Evolutionary conservation across 2,797 vertebrate species (phyloP).

Genomic region (Peromyscus eremicus): DNA sequence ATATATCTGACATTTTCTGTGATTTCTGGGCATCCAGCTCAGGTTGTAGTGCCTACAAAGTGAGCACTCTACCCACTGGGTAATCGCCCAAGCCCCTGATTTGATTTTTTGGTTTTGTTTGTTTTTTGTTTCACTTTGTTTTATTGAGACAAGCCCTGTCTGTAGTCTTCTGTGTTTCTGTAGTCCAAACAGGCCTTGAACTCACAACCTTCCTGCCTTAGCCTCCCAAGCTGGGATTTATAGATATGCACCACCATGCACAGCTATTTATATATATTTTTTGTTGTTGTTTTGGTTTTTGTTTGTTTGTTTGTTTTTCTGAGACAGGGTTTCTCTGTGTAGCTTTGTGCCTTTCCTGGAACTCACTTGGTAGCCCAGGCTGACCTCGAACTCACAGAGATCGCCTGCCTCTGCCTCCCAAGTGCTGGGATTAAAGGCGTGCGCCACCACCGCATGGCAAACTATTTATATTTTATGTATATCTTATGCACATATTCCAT

Average conservation of each 20-base stretch:
- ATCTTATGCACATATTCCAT: background rate
- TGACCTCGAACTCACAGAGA: too few species aligned
- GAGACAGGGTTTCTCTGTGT: too few species aligned
- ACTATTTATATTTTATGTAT: background rate
- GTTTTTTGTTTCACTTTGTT: background rate
- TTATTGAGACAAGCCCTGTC: background rate
- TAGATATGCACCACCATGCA: background rate
- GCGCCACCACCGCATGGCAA: too few species aligned
- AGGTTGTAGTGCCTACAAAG: background rate
- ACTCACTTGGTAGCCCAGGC: too few species aligned
- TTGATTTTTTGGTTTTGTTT: background rate
- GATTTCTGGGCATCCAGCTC: background rate
- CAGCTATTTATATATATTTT: background rate
- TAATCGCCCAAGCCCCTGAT: background rate
- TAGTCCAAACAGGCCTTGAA: background rate
- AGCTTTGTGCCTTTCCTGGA: too few species aligned
- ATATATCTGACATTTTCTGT: background rate
- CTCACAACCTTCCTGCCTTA: background rate
- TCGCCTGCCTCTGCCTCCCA: too few species aligned
- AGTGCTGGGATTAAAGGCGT: too few species aligned
- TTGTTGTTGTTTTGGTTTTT: too few species aligned
- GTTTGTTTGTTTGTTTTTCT: too few species aligned
- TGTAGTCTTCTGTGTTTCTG: too few species aligned
- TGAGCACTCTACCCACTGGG: background rate
- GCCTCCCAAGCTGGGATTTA: background rate